These are phyloP conservation scores for Pituophis catenifer DNA, from an alignment of 2,113 vertebrate species.

Conservation along the genomic window DNA sequence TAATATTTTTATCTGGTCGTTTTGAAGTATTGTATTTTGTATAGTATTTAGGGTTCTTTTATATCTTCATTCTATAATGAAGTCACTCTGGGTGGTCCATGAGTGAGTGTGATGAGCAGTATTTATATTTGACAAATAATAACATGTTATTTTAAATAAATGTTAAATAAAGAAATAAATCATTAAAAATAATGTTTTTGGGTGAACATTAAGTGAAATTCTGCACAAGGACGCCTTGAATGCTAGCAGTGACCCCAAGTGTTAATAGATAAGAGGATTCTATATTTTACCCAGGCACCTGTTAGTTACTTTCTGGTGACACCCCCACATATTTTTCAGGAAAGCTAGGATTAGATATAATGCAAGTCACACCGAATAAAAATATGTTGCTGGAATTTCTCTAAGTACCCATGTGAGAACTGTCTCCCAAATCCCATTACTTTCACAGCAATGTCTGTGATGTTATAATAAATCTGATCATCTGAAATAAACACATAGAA, in stretches of 20 bases:
- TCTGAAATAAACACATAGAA: slow-evolving; percentile 53
- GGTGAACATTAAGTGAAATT: background rate
- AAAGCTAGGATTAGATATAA: slow-evolving; percentile 12
- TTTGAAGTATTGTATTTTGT: background rate
- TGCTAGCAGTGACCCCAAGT: background rate
- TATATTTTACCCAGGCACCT: background rate
- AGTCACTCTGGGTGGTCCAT: background rate
- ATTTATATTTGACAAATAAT: background rate
- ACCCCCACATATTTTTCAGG: background rate
- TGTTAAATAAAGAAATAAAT: background rate
- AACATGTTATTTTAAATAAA: background rate
- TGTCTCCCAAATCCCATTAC: background rate
- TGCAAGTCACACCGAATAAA: background rate
- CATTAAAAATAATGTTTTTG: background rate
- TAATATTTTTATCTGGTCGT: background rate
- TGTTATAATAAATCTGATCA: slow-evolving; percentile 50
- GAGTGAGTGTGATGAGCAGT: background rate
- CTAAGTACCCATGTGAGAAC: background rate
- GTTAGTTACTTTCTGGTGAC: background rate
- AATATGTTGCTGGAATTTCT: slow-evolving; percentile 22
- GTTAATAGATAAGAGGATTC: background rate
- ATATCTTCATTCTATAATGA: background rate
- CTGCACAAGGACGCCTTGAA: background rate
- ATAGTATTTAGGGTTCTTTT: background rate
- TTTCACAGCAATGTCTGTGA: slow-evolving; percentile 20